phyloP scores from a whole-genome alignment of 2,888 invertebrate species.

The Theodoxus fluviatilis region DNA sequence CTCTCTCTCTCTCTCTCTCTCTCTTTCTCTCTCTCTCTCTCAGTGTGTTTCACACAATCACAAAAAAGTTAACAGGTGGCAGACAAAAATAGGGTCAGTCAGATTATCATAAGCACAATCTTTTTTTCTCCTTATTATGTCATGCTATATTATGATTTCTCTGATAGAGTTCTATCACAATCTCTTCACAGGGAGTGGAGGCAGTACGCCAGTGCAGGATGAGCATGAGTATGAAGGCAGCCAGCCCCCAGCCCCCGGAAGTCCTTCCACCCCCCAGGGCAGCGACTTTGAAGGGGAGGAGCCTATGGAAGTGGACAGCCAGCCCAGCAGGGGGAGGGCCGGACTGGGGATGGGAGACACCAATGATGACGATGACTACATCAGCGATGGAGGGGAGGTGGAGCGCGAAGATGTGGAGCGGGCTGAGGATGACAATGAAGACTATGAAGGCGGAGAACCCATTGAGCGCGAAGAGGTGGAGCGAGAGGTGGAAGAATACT shows the following conservation, averaged over 20 bases:
- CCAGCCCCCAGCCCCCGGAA: background rate
- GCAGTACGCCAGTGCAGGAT: slow-evolving; percentile 56
- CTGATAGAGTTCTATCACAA: too few species aligned
- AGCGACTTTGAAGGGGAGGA: background rate
- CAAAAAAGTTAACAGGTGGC: too few species aligned
- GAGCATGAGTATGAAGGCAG: slow-evolving; percentile 44
- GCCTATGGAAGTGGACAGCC: slow-evolving; percentile 6
- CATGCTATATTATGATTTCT: too few species aligned
- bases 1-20: slow-evolving; percentile 10
- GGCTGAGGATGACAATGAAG: slow-evolving; percentile 23
- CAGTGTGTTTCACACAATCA: too few species aligned
- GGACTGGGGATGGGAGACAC: slow-evolving; percentile 21
- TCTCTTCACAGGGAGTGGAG: slow-evolving; percentile 44
- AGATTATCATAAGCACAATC: too few species aligned
- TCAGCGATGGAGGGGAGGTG: slow-evolving; percentile 40
- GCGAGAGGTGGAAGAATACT: slow-evolving; percentile 36
- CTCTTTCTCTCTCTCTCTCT: slow-evolving; percentile 4
- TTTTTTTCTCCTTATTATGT: too few species aligned
- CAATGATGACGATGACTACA: slow-evolving; percentile 36
- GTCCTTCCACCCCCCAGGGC: too few species aligned
- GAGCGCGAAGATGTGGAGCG: slow-evolving; percentile 19
- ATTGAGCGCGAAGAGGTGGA: slow-evolving; percentile 36
- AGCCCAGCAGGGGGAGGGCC: slow-evolving; percentile 23
- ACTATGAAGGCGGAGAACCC: too few species aligned
- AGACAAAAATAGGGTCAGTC: too few species aligned